Evolutionary conservation across 2,113 vertebrate genomes (phyloP), one percentile per base, ranked within the genome.

Genomic region (Ceyx cyanopectus): DNA sequence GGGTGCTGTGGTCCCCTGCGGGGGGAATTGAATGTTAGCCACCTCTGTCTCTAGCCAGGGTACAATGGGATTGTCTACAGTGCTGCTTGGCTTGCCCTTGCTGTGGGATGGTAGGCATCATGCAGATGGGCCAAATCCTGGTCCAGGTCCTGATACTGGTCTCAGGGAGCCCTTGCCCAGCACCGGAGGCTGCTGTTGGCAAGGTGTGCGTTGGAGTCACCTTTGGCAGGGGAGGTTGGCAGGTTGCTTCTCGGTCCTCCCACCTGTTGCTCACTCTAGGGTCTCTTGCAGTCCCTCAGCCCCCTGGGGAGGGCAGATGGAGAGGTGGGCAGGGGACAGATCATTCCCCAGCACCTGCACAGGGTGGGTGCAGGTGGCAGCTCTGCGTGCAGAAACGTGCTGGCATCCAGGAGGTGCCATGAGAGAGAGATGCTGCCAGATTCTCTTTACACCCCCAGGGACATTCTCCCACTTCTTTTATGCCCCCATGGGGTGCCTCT

Each of bases 41-140:
- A 17, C 17, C 32, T 50, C 23, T 66, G 27, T 24, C 22, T 40
- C 3, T 2, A 62, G 20, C 7, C 0, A 0, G 22, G 14, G 20
- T 50, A 14, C 1, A 5, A 12, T 1, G 0, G 24, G 48, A 22
- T 50, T 70, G 11, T 50, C 14, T 48, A 50, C 21, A 17, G 73
- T 1, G 2, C 26, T 54, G 67, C 45, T 32, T 43, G 12, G 12
- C 32, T 85, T 56, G 14, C 23, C 20, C 24, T 79, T 0, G 0
- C n/a, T 57, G 22, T 3, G 7, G 26, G 60, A 45, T 23, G 14
- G 10, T 27, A 8, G 21, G n/a, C 23, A 22, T 9, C 17, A 11
- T 30, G 32, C 19, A 29, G 51, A 6, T 1, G 20, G 26, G 22
- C 10, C 18, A 22, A 27, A 40, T 50, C 6, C 3, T 50, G 3